Evolutionary conservation across 2,888 invertebrate genomes (phyloP), one percentile per base, ranked within the genome.

Genomic region (Temnothorax rugatulus): DNA sequence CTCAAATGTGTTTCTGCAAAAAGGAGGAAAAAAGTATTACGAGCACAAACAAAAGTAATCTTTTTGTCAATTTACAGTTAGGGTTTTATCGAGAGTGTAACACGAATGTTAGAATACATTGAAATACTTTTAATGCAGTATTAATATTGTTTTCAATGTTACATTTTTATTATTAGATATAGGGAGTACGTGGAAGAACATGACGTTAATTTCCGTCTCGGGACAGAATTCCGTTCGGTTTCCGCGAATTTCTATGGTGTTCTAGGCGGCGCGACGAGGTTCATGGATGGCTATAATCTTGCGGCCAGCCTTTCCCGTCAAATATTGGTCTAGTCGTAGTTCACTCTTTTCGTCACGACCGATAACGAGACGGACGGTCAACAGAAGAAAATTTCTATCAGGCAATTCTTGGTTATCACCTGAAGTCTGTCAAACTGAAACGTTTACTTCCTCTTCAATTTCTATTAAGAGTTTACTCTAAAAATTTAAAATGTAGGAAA

Each of bases 301-400:
- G 54, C 73, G 77, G 54, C 76, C 38, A 63, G 84, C 66, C 83
- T 86, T 66, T 66, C 52, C 71, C 54, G 68, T 81, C 79, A 89
- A 89, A 89, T 89, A 89, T 89, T 86, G 88, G 59, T 61, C 50
- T 77, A 52, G 41, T 44, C 84, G 47, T 52, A 44, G 63, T 83
- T 79, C 71, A 18, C 50, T 83, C 69, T 69, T 52, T 68, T 63
- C 66, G 54, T 64, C 81, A 68, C 29, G 41, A 29, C 61, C 76
- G 87, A 87, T 87, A 87, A 64, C 84, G 68, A 74, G 74, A 52
- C 82, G 29, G 18, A 52, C 64, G 84, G 61, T 64, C 64, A 64
- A 84, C 61, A 84, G 57, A 73, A 63, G 73, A 73, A 82, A 84
- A 82, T 68, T 82, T 73, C 21, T 64, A 25, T 54, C 73, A 52